Conservation (phyloP, 2,797 vertebrate genomes). For the Gobio occitaniae region DNA sequence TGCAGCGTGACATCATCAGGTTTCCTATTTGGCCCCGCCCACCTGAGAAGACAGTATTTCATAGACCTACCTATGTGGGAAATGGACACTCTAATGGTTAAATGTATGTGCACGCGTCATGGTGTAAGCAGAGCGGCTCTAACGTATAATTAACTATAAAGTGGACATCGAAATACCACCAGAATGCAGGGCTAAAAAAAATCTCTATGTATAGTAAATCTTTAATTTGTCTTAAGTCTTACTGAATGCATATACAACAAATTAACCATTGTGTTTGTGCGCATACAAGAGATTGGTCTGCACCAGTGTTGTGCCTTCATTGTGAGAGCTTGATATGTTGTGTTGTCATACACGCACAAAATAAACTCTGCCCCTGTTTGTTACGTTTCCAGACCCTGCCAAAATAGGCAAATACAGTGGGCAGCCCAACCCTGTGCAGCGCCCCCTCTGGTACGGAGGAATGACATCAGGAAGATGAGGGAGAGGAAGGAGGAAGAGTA, state of each 20-base stretch:
- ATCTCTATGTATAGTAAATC: neutral
- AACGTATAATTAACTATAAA: conserved; percentile 9
- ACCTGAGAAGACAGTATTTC: conserved; percentile 22
- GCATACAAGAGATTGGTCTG: conserved; percentile 32
- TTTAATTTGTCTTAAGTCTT: neutral
- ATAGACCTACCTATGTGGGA: conserved; percentile 17
- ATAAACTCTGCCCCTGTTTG: conserved; percentile 36
- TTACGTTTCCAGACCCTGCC: conserved; percentile 43
- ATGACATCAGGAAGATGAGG: conserved; percentile 62
- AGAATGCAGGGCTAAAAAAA: neutral
- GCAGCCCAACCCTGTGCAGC: conserved; percentile 53
- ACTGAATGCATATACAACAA: conserved; percentile 38
- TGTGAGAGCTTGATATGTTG: conserved; percentile 16
- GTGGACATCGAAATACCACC: conserved; percentile 24
- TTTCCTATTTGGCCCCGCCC: conserved; percentile 5
- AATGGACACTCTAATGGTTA: neutral
- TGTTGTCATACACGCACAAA: conserved; percentile 8
- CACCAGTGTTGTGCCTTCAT: conserved; percentile 34
- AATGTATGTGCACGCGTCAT: neutral
- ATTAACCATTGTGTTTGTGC: neutral
- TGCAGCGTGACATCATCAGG: conserved; percentile 33
- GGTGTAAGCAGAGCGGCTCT: neutral
- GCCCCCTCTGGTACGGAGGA: conserved; percentile 68
- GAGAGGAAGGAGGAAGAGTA: conserved; percentile 52
- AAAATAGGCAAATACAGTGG: conserved; percentile 50